A percentile compares a stretch with the other conserved stretches of the same genome.
Evolutionary conservation across 2,113 vertebrate species (phyloP).

Genomic region (Quiscalus mexicanus): DNA sequence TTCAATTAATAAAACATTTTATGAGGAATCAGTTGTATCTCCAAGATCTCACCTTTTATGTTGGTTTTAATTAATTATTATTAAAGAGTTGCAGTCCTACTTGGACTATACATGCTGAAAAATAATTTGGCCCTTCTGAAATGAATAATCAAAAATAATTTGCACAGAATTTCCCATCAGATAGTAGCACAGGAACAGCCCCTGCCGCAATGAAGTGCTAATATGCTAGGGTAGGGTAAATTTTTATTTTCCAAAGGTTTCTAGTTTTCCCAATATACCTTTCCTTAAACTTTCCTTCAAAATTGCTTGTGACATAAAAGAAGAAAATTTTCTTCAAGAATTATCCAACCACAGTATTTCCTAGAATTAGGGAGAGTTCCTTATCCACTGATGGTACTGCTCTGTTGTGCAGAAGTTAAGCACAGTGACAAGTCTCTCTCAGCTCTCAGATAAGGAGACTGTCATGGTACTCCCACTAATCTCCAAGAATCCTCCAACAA

Average conservation of each 20-base stretch:
- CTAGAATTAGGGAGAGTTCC: not conserved
- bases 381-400: not conserved
- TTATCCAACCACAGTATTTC: not conserved
- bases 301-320: not conserved
- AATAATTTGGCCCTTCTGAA: not conserved
- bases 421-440: not conserved
- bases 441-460: not conserved
- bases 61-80: conserved; percentile 33
- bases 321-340: not conserved
- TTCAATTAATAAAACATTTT: conserved; percentile 42
- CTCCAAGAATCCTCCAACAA: not conserved
- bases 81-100: not conserved
- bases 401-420: not conserved
- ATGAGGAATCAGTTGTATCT: not conserved
- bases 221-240: not conserved
- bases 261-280: not conserved
- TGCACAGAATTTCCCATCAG: not conserved
- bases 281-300: not conserved
- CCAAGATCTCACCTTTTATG: not conserved
- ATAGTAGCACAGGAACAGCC: not conserved
- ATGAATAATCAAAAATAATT: not conserved
- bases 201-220: not conserved
- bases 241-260: not conserved
- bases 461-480: not conserved
- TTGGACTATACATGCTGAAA: not conserved